Evolutionary conservation across 2,113 vertebrate species (phyloP).

Genomic region (Macroglossus sobrinus): DNA sequence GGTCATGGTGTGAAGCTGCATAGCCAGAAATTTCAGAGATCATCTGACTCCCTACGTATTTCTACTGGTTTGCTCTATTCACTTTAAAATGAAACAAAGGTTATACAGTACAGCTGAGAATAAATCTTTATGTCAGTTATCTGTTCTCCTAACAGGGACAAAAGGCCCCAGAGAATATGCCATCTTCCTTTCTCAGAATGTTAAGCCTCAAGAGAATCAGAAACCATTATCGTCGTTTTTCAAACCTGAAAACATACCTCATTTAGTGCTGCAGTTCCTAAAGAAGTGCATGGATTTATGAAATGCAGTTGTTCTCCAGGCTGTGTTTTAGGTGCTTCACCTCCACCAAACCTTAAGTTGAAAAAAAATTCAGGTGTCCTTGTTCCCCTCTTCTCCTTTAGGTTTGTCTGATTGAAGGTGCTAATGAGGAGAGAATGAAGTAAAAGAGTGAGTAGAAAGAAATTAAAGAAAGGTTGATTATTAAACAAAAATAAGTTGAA

Average conservation of each 20-base stretch:
- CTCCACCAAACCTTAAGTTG: neutral
- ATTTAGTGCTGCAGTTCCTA: neutral
- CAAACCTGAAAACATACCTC: neutral
- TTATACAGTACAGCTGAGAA: neutral
- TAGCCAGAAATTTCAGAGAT: neutral
- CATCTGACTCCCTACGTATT: neutral
- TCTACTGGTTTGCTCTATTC: neutral
- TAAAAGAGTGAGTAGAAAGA: neutral
- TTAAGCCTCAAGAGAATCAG: neutral
- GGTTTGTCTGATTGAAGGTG: neutral
- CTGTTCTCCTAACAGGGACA: neutral
- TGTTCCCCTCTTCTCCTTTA: neutral
- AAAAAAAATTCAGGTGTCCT: neutral
- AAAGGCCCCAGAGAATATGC: neutral
- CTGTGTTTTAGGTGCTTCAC: neutral
- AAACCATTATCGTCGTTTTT: neutral
- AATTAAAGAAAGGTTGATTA: neutral
- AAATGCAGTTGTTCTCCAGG: neutral
- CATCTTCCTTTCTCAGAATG: neutral
- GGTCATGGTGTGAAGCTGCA: neutral
- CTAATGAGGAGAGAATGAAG: neutral
- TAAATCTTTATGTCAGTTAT: neutral
- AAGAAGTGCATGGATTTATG: neutral
- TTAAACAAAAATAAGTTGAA: neutral
- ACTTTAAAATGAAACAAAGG: slow-evolving; percentile 16